Conservation (phyloP, 1,140 invertebrate species). For the Dendrolimus punctatus region DNA sequence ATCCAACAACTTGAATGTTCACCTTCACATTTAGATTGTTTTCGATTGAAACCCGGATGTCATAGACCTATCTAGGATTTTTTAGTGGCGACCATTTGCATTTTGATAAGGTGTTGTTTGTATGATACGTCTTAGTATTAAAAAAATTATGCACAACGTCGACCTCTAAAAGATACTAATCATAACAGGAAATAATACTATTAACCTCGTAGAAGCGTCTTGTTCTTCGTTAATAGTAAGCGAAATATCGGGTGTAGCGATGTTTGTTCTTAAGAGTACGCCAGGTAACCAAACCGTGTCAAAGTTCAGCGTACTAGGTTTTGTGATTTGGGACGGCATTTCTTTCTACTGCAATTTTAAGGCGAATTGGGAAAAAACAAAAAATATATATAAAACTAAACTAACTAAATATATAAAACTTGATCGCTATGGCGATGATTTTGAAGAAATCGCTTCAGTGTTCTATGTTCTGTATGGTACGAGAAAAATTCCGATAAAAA, state of each 20-base stretch:
- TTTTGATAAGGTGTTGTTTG: too few relatives aligned
- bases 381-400: slow-evolving; percentile 35
- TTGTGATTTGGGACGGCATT: slow-evolving; percentile 17
- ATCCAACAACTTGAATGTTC: background rate
- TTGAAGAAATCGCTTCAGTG: slow-evolving; percentile 27
- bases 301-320: slow-evolving; percentile 3
- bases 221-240: slow-evolving; percentile 13
- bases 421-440: slow-evolving; percentile 42
- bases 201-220: slow-evolving; percentile 16
- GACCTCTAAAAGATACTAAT: background rate
- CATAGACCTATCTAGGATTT: too few relatives aligned
- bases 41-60: background rate
- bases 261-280: slow-evolving; percentile 14
- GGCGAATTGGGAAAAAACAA: slow-evolving; percentile 25
- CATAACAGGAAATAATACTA: slow-evolving; percentile 14
- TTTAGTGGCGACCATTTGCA: background rate
- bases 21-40: background rate
- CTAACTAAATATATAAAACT: slow-evolving; percentile 39
- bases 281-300: slow-evolving; percentile 1
- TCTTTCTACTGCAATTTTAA: slow-evolving; percentile 29
- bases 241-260: slow-evolving; percentile 17
- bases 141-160: background rate
- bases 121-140: background rate
- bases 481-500: slow-evolving; percentile 39
- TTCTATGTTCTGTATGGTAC: slow-evolving; percentile 29